Conservation (phyloP, 1,140 invertebrate species). For the Hydropsyche tenuis region DNA sequence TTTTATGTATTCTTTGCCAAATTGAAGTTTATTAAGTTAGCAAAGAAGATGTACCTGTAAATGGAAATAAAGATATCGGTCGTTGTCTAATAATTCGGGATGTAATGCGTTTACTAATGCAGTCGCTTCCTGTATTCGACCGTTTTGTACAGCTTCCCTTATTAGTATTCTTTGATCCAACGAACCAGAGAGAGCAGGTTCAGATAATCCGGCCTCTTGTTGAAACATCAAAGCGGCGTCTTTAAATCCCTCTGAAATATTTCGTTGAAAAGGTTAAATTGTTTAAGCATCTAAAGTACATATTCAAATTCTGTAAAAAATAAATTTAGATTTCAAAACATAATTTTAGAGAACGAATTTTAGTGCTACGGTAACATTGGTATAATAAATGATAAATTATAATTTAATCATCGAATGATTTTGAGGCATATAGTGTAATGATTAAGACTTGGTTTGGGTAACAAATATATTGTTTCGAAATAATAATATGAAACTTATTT, state of each 20-base stretch:
- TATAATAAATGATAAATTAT: too few relatives aligned
- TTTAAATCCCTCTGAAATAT: conserved; percentile 88
- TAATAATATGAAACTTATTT: too few relatives aligned
- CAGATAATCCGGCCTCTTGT: conserved; percentile 88
- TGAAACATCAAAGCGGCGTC: conserved; percentile 98
- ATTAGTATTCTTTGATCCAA: conserved; percentile 94
- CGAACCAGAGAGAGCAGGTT: conserved; percentile 85
- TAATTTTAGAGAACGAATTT: too few relatives aligned
- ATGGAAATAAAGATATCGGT: conserved; percentile 95
- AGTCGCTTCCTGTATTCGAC: conserved; percentile 92
- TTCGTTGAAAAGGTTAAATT: too few relatives aligned
- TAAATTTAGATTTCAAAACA: too few relatives aligned
- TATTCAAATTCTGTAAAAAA: too few relatives aligned
- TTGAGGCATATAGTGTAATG: too few relatives aligned
- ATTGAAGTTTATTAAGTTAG: background rate
- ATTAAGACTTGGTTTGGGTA: too few relatives aligned
- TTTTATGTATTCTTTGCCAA: background rate
- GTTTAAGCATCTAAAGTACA: too few relatives aligned
- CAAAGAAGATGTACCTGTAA: conserved; percentile 85
- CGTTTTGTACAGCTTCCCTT: conserved; percentile 91
- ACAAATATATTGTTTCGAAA: too few relatives aligned
- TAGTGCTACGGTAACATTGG: too few relatives aligned
- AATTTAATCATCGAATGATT: too few relatives aligned
- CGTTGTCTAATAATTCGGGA: conserved; percentile 93
- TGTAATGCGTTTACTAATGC: conserved; percentile 92